These are phyloP conservation scores for Hippasteria phrygiana DNA, from an alignment of 53 echinoderm and acorn worm species.

Conservation along the genomic window DNA sequence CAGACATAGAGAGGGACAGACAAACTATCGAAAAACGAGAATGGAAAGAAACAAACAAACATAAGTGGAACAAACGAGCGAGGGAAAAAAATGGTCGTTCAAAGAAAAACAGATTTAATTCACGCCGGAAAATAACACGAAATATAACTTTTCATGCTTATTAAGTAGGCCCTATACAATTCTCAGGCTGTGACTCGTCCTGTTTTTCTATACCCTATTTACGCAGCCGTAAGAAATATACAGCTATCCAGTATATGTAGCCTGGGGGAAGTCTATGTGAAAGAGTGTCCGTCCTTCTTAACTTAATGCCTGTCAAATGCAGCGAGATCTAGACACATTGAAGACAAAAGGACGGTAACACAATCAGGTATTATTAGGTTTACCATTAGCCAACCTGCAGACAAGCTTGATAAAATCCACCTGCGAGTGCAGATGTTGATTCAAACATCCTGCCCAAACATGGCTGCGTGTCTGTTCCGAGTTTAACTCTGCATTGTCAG, in stretches of 20 bases:
- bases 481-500: neutral
- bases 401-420: neutral
- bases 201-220: neutral
- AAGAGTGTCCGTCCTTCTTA: conserved; percentile 13
- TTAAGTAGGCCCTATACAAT: neutral
- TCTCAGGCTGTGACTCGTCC: neutral
- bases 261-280: neutral
- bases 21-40: too few relatives aligned
- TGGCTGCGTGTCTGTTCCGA: neutral
- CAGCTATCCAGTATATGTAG: neutral
- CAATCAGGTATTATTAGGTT: conserved; percentile 54
- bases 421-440: conserved; percentile 35
- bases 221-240: neutral
- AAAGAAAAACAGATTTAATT: too few relatives aligned
- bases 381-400: conserved; percentile 22
- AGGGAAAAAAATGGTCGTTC: too few relatives aligned
- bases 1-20: too few relatives aligned
- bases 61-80: too few relatives aligned
- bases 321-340: conserved; percentile 3
- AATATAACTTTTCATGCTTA: too few relatives aligned
- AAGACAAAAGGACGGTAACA: conserved; percentile 30
- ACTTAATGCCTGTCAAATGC: conserved; percentile 15
- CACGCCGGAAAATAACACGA: too few relatives aligned
- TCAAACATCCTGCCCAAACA: conserved; percentile 26
- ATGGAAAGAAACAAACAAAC: too few relatives aligned